Conservation (phyloP, 2,797 vertebrate species). For the Columba guinea region DNA sequence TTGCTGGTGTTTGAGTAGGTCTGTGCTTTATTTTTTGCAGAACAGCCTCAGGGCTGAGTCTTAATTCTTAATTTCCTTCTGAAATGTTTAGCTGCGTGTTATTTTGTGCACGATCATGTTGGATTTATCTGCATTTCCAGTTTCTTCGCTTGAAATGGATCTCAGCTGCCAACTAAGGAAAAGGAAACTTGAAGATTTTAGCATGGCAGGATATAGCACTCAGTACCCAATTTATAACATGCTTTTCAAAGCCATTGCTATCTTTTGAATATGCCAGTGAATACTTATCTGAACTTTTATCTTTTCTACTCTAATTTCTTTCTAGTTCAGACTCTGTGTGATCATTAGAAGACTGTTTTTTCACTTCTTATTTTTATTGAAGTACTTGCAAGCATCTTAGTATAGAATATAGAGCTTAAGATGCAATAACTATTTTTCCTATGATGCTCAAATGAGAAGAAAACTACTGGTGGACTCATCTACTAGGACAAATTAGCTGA, state of each 20-base stretch:
- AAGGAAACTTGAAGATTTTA: background rate
- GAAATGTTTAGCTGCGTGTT: background rate
- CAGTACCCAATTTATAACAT: accelerated
- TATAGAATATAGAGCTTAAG: background rate
- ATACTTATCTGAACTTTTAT: background rate
- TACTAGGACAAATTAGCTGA: background rate
- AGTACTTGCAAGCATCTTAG: background rate
- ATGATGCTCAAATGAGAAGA: background rate
- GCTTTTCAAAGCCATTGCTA: background rate
- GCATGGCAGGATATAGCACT: background rate
- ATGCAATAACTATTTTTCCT: background rate
- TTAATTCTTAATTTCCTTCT: conserved; percentile 26
- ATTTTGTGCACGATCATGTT: background rate
- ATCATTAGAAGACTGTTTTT: background rate
- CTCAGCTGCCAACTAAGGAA: background rate
- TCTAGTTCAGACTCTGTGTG: background rate
- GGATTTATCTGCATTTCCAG: background rate
- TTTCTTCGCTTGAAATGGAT: background rate
- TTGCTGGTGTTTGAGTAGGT: background rate
- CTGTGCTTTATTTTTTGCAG: background rate
- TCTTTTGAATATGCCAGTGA: background rate
- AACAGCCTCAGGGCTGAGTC: background rate
- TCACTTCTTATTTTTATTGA: background rate
- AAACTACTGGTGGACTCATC: too few species aligned
- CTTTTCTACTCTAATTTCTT: background rate